These are phyloP conservation scores for Heliconius aoede DNA, from an alignment of 2,888 invertebrate species.

Conservation along the genomic window DNA sequence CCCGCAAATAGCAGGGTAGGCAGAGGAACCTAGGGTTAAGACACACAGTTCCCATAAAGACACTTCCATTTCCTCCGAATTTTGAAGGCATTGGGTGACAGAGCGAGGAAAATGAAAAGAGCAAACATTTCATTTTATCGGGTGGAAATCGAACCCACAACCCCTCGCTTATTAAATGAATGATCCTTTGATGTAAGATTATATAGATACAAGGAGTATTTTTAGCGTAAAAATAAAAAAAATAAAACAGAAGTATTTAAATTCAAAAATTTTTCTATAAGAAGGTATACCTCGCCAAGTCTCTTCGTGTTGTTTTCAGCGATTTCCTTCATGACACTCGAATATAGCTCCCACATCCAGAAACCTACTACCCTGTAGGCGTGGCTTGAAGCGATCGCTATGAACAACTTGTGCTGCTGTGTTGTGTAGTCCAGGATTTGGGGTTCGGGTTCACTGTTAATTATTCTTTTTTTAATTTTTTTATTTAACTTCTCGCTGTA, in stretches of 20 bases:
- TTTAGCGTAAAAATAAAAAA: too few relatives aligned
- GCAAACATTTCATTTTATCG: not conserved
- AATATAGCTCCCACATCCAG: constrained; percentile 92
- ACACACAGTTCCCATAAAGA: too few relatives aligned
- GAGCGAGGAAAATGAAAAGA: not conserved
- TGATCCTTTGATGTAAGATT: too few relatives aligned
- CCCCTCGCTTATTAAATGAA: too few relatives aligned
- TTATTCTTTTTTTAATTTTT: not conserved
- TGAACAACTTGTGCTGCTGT: constrained; percentile 91
- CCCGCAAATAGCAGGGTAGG: too few relatives aligned
- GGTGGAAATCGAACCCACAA: not conserved
- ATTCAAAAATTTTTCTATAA: too few relatives aligned
- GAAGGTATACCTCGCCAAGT: constrained; percentile 88
- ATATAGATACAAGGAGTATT: too few relatives aligned
- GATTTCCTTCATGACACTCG: constrained; percentile 88
- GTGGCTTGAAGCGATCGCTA: constrained; percentile 89
- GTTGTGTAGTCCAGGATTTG: constrained; percentile 96
- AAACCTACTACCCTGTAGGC: constrained; percentile 88
- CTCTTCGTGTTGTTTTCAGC: constrained; percentile 90
- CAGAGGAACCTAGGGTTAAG: too few relatives aligned
- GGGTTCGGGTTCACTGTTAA: constrained; percentile 88
- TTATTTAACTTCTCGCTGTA: not conserved
- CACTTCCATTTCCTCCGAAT: too few relatives aligned
- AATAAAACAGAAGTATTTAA: too few relatives aligned
- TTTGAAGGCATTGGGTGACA: too few relatives aligned